phyloP scores from a whole-genome alignment of 23 tunicate genomes.

The Corella eumyota region DNA sequence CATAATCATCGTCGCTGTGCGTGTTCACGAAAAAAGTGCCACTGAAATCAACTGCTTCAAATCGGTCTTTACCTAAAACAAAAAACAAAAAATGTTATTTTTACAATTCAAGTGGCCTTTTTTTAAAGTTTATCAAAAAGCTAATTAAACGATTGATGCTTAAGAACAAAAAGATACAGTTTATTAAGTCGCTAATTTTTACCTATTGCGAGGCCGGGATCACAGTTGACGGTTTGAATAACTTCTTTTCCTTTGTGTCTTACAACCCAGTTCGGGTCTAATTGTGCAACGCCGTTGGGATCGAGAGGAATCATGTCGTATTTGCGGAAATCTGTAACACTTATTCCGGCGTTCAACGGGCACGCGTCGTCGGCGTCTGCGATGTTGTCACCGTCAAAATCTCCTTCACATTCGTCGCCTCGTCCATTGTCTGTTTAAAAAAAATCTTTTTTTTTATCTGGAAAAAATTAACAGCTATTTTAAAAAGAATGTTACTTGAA shows the following conservation, averaged over 20 bases:
- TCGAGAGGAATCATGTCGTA: slow-evolving; percentile 82
- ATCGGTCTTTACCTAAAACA: slow-evolving; percentile 49
- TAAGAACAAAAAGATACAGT: neutral
- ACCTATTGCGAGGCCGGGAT: slow-evolving; percentile 96
- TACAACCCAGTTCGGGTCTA: slow-evolving; percentile 86
- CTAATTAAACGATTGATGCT: too few relatives aligned
- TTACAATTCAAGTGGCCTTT: too few relatives aligned
- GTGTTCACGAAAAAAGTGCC: slow-evolving; percentile 92
- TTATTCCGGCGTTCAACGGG: slow-evolving; percentile 38
- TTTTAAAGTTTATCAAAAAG: too few relatives aligned
- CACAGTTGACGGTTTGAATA: slow-evolving; percentile 90
- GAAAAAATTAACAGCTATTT: neutral
- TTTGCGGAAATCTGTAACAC: slow-evolving; percentile 54
- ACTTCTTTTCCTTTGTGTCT: slow-evolving; percentile 83
- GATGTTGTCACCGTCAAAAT: slow-evolving; percentile 82
- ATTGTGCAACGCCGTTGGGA: slow-evolving; percentile 73
- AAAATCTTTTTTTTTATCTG: neutral
- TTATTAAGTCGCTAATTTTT: too few relatives aligned
- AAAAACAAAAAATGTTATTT: neutral
- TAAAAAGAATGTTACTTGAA: neutral
- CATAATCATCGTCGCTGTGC: slow-evolving; percentile 79
- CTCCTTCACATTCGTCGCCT: slow-evolving; percentile 87
- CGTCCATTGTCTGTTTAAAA: slow-evolving; percentile 50
- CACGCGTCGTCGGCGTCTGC: slow-evolving; percentile 57
- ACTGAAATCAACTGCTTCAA: slow-evolving; percentile 81